Conservation (phyloP, 2,113 vertebrate species). For the Ailurus styani region DNA sequence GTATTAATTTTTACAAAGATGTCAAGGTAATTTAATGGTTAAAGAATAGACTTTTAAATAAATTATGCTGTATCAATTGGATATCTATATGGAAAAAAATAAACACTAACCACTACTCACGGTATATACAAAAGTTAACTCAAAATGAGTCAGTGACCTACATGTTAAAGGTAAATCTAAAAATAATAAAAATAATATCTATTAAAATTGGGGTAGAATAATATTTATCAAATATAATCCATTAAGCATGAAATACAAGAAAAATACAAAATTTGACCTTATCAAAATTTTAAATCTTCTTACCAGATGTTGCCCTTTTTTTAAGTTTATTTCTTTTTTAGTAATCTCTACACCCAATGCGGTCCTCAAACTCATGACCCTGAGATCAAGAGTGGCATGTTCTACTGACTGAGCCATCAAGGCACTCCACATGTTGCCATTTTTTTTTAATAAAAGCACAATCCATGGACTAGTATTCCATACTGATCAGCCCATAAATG, state of each 20-base stretch:
- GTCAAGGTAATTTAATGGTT: background rate
- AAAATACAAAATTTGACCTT: background rate
- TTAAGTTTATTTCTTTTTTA: background rate
- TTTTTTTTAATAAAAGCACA: background rate
- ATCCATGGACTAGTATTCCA: background rate
- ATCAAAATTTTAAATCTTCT: background rate
- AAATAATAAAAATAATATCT: background rate
- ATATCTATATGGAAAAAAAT: background rate
- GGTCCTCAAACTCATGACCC: background rate
- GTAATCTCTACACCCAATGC: background rate
- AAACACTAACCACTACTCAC: background rate
- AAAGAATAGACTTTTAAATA: background rate
- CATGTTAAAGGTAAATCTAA: background rate
- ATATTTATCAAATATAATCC: background rate
- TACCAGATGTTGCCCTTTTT: background rate
- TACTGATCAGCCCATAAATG: background rate
- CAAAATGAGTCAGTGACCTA: background rate
- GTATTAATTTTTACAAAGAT: background rate
- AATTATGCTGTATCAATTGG: background rate
- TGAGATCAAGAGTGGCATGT: background rate
- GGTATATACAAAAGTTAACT: background rate
- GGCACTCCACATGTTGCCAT: background rate
- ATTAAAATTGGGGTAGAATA: background rate
- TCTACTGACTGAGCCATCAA: background rate
- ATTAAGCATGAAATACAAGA: background rate